These are phyloP conservation scores for Papilio polytes DNA, from an alignment of 1,140 invertebrate species.

Conservation along the genomic window DNA sequence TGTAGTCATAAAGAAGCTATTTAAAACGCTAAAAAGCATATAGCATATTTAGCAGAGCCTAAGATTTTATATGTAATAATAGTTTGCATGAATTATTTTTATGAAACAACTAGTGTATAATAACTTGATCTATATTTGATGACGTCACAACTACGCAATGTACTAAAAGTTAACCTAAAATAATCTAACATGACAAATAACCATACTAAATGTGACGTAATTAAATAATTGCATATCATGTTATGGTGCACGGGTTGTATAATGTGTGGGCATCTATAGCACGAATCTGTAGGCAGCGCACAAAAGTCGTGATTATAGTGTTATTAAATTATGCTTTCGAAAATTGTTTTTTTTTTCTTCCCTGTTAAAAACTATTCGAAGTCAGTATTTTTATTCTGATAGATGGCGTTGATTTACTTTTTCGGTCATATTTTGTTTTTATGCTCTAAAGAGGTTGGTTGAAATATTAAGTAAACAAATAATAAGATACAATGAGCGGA, in stretches of 20 bases:
- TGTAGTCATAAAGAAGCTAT: slow-evolving; percentile 10
- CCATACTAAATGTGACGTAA: not conserved
- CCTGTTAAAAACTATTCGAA: not conserved
- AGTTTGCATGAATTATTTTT: not conserved
- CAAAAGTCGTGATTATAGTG: slow-evolving; percentile 4
- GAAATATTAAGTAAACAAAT: not conserved
- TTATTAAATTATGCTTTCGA: slow-evolving; percentile 4
- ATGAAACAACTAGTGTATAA: not conserved
- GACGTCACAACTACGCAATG: not conserved
- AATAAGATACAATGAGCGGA: not conserved
- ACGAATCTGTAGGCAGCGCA: not conserved
- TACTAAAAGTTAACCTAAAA: not conserved
- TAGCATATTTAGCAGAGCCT: not conserved
- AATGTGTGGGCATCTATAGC: not conserved
- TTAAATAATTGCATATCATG: not conserved
- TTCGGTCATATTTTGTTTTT: not conserved
- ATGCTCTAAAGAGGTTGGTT: not conserved
- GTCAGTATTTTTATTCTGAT: not conserved
- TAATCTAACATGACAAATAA: not conserved
- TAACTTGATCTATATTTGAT: not conserved
- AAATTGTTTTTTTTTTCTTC: not conserved
- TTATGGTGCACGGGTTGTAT: not conserved
- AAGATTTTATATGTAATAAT: not conserved
- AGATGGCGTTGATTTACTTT: too few species aligned
- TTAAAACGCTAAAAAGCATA: not conserved